Conservation (phyloP, 2,797 vertebrate species). For the Toxotes lorentzi region DNA sequence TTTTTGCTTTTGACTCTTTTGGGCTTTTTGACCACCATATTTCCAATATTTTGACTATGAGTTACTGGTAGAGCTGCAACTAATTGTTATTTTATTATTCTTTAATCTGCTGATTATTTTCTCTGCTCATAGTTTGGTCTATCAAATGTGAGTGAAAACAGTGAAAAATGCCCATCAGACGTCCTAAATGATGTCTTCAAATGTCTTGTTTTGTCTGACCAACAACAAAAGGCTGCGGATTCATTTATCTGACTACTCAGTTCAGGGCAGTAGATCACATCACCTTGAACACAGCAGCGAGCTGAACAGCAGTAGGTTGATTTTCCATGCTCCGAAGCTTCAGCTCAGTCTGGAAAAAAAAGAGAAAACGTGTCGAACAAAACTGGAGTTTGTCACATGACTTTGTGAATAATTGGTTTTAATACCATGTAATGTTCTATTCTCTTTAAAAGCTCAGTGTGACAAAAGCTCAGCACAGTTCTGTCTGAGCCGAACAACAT, state of each 20-base stretch:
- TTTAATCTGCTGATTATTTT: background rate
- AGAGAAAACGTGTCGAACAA: background rate
- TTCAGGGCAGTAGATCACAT: background rate
- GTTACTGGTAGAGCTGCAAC: too few relatives aligned
- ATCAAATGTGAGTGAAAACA: too few relatives aligned
- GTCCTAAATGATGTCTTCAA: background rate
- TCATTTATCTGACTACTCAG: too few relatives aligned
- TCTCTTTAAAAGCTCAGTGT: constrained; percentile 35
- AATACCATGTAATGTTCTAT: constrained; percentile 40
- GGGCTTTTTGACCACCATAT: too few relatives aligned
- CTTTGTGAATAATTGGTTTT: constrained; percentile 20
- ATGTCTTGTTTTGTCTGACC: background rate
- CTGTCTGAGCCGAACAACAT: constrained; percentile 47
- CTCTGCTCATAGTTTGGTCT: too few relatives aligned
- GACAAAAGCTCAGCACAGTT: constrained; percentile 34
- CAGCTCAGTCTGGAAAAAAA: constrained; percentile 43
- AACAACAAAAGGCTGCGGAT: too few relatives aligned
- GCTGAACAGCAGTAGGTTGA: constrained; percentile 33
- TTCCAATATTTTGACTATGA: too few relatives aligned
- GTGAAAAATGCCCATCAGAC: background rate
- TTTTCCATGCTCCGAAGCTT: constrained; percentile 16
- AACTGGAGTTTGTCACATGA: constrained; percentile 3
- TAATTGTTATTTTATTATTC: background rate
- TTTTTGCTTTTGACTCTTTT: too few relatives aligned
- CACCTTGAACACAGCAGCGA: constrained; percentile 46